phyloP scores from a whole-genome alignment of 2,888 invertebrate genomes.

The Drosophila peninsularis region DNA sequence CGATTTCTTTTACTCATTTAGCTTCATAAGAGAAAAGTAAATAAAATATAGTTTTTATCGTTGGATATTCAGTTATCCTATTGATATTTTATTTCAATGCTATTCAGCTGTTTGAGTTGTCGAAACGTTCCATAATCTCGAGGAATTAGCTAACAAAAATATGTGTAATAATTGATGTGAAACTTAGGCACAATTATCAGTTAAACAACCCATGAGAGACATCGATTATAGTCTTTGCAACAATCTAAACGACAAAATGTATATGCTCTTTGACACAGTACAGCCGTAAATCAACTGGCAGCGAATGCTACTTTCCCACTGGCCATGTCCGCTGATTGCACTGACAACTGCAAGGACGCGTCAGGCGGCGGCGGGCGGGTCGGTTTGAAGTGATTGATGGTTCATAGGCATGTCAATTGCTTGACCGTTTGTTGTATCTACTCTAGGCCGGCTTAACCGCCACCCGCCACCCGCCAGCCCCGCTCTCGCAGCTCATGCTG shows the following conservation, averaged over 20 bases:
- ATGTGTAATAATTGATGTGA: not conserved
- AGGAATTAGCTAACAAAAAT: too few species aligned
- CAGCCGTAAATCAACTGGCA: slow-evolving; percentile 18
- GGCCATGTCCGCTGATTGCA: slow-evolving; percentile 62
- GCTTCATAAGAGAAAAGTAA: too few species aligned
- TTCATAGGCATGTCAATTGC: slow-evolving; percentile 76
- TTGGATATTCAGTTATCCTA: too few species aligned
- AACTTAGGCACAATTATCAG: not conserved
- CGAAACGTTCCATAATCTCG: too few species aligned
- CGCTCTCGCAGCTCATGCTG: slow-evolving; percentile 28
- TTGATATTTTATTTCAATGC: too few species aligned
- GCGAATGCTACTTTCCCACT: slow-evolving; percentile 30
- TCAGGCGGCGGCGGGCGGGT: slow-evolving; percentile 13
- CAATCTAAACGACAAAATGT: slow-evolving; percentile 13
- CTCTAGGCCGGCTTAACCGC: slow-evolving; percentile 15
- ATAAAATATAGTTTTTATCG: too few species aligned
- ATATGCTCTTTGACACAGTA: slow-evolving; percentile 12
- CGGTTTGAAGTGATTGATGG: slow-evolving; percentile 73
- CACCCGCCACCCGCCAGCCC: not conserved
- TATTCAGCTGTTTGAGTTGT: too few species aligned
- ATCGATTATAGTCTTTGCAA: not conserved
- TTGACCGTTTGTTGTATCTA: slow-evolving; percentile 58
- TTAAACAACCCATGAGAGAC: not conserved
- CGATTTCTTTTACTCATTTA: too few species aligned
- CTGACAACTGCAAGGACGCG: slow-evolving; percentile 58